Conservation (phyloP, 2,797 vertebrate genomes). For the Lycodopsis pacificus region DNA sequence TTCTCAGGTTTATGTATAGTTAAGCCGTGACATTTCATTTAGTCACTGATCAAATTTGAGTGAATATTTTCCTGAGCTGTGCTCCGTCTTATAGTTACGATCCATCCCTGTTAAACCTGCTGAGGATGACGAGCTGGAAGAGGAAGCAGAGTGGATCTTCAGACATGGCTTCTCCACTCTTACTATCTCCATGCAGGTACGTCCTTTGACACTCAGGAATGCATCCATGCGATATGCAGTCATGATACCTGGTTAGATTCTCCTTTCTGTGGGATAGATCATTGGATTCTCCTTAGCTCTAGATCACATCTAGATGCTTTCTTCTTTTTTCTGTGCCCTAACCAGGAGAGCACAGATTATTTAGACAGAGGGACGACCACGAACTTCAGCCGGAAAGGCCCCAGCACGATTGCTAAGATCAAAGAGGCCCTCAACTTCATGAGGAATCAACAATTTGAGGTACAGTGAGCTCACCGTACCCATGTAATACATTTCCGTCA, state of each 20-base stretch:
- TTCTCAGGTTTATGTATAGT: background rate
- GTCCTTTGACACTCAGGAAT: background rate
- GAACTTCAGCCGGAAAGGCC: slow-evolving; percentile 96
- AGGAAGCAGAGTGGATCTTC: slow-evolving; percentile 99
- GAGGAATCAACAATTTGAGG: slow-evolving; percentile 99
- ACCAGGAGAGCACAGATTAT: slow-evolving; percentile 95
- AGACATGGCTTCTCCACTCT: slow-evolving; percentile 97
- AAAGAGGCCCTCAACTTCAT: slow-evolving; percentile 99
- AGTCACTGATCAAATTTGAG: background rate
- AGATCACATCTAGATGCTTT: background rate
- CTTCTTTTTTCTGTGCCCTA: background rate
- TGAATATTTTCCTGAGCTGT: slow-evolving; percentile 4
- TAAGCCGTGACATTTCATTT: background rate
- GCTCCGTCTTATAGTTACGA: slow-evolving; percentile 84
- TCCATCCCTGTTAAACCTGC: slow-evolving; percentile 94
- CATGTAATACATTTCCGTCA: background rate
- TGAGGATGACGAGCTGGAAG: slow-evolving; percentile 97
- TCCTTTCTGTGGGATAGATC: background rate
- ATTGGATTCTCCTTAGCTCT: background rate
- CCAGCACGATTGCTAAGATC: slow-evolving; percentile 98
- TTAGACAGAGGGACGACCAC: slow-evolving; percentile 93
- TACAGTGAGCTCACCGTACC: slow-evolving; percentile 47
- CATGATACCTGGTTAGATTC: background rate
- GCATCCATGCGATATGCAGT: background rate
- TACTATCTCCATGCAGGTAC: slow-evolving; percentile 97